Percentiles rank a stretch among this genome's conserved stretches.
Conservation (phyloP, 2,888 invertebrate genomes). For the Meteorus colon region DNA sequence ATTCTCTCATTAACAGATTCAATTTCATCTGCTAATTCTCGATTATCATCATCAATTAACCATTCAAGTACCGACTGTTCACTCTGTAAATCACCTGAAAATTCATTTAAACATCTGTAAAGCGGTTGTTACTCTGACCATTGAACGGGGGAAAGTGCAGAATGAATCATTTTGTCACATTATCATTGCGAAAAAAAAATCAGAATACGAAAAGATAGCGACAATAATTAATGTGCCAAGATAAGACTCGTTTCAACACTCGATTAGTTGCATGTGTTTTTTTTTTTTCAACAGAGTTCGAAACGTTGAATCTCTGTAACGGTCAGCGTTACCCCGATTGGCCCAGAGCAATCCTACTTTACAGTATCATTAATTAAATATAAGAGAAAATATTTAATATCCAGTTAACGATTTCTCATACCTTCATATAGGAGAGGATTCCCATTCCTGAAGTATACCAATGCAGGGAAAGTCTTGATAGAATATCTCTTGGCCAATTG, state of each 20-base stretch:
- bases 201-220: not conserved
- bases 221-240: not conserved
- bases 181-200: constrained; percentile 7
- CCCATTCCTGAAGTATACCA: constrained; percentile 90
- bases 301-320: not conserved
- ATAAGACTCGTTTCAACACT: not conserved
- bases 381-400: not conserved
- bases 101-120: constrained; percentile 8
- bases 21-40: constrained; percentile 94
- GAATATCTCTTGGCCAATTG: constrained; percentile 94
- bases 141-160: constrained; percentile 3
- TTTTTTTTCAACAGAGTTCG: not conserved
- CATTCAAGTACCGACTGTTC: constrained; percentile 94
- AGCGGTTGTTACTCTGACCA: not conserved
- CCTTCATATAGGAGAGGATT: constrained; percentile 79
- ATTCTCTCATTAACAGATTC: constrained; percentile 93
- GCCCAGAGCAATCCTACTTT: constrained; percentile 28
- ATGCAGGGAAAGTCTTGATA: constrained; percentile 94
- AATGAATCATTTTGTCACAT: constrained; percentile 21
- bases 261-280: not conserved
- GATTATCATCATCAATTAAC: constrained; percentile 94
- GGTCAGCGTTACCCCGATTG: constrained; percentile 15
- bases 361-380: constrained; percentile 16
- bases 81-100: constrained; percentile 88
- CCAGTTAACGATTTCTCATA: constrained; percentile 50